A percentile compares a stretch with the other conserved stretches of the same genome.
These are phyloP conservation scores for Premnoplex brunnescens DNA, from an alignment of 2,797 vertebrate species.

Conservation along the genomic window DNA sequence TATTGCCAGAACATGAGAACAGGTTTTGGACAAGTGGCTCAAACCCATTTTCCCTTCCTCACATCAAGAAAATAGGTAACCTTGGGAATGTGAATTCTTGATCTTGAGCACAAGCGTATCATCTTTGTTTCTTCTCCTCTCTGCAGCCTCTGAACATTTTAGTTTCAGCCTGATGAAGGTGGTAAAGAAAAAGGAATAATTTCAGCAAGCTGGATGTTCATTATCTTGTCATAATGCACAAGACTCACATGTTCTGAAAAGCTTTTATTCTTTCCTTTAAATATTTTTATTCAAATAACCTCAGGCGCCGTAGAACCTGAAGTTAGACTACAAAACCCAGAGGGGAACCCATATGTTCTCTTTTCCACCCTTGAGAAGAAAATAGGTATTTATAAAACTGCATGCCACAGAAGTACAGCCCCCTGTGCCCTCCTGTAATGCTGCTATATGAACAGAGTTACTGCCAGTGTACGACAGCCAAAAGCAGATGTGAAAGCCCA, in stretches of 20 bases:
- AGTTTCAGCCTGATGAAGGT: conserved; percentile 29
- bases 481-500: not conserved
- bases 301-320: not conserved
- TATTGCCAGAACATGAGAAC: not conserved
- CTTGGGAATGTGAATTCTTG: not conserved
- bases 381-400: conserved; percentile 15
- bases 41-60: not conserved
- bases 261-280: conserved; percentile 54
- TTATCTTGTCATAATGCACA: conserved; percentile 67
- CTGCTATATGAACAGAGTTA: not conserved
- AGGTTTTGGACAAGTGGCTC: not conserved
- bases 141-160: conserved; percentile 18
- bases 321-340: conserved; percentile 37
- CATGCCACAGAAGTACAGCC: not conserved
- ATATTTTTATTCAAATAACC: conserved; percentile 67
- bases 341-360: conserved; percentile 10
- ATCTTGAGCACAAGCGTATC: not conserved
- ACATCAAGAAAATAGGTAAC: not conserved
- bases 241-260: conserved; percentile 34
- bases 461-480: not conserved
- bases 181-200: conserved; percentile 48
- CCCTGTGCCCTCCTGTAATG: not conserved
- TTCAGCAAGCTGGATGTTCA: conserved; percentile 45
- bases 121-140: not conserved
- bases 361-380: conserved; percentile 9